phyloP scores from a whole-genome alignment of 2,113 vertebrate genomes.

The Nycticorax nycticorax region DNA sequence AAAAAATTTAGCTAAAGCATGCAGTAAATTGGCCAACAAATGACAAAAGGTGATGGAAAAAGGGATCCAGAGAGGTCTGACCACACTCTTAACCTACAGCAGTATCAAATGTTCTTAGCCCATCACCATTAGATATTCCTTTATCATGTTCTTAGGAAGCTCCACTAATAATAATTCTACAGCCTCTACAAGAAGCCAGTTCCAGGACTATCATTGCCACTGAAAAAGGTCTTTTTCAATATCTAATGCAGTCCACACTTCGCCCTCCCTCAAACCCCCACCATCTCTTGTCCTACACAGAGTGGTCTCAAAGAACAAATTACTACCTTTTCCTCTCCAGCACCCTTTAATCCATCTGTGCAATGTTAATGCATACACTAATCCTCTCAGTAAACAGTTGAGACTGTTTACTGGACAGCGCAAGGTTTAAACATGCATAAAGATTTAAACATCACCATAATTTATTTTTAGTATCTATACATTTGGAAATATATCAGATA shows the following conservation, averaged over 20 bases:
- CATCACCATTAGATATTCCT: not conserved
- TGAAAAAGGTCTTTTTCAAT: not conserved
- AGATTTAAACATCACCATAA: not conserved
- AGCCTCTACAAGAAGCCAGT: not conserved
- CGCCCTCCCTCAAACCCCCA: not conserved
- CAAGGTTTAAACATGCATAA: not conserved
- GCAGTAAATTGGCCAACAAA: not conserved
- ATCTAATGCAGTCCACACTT: not conserved
- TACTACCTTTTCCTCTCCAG: not conserved
- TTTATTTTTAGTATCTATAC: not conserved
- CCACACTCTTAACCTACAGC: not conserved
- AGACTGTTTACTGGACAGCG: not conserved
- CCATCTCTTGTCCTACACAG: not conserved
- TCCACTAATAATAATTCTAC: not conserved
- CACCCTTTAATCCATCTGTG: not conserved
- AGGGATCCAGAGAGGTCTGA: not conserved
- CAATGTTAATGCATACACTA: not conserved
- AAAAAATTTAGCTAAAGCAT: not conserved
- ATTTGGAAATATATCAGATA: not conserved
- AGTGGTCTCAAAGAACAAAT: not conserved
- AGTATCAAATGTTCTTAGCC: not conserved
- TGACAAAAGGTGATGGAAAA: not conserved
- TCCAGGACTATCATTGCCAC: not conserved
- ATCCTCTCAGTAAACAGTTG: not conserved
- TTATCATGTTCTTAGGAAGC: not conserved